Percentiles rank a stretch among this genome's conserved stretches.
These are phyloP conservation scores for Cotesia congregata DNA, from an alignment of 2,888 invertebrate species.

Conservation along the genomic window DNA sequence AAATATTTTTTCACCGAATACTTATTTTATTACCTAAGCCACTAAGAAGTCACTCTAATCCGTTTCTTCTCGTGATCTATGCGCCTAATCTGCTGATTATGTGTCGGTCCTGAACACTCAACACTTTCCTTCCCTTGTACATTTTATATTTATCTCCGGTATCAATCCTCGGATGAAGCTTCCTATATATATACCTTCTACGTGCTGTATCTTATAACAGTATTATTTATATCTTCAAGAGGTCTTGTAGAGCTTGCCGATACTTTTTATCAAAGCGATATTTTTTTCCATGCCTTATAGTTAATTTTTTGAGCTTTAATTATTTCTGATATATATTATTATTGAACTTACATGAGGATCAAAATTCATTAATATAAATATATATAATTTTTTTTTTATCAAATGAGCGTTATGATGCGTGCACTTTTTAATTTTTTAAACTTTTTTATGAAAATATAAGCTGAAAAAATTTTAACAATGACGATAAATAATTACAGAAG, in stretches of 20 bases:
- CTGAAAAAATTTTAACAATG: too few species aligned
- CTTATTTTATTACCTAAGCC: background rate
- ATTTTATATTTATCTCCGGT: background rate
- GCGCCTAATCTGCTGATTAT: too few species aligned
- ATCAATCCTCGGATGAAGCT: background rate
- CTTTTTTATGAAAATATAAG: too few species aligned
- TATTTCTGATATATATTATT: too few species aligned
- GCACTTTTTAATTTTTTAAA: too few species aligned
- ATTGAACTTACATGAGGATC: too few species aligned
- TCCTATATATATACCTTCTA: background rate
- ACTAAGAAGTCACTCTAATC: background rate
- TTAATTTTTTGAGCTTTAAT: too few species aligned
- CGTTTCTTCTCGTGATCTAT: background rate
- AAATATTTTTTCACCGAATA: constrained; percentile 4
- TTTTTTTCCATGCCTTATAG: background rate
- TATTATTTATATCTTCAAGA: background rate
- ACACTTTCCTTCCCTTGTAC: background rate
- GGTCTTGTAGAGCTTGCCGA: background rate
- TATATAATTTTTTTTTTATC: too few species aligned
- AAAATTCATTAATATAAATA: too few species aligned
- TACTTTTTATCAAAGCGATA: background rate
- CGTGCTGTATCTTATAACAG: background rate
- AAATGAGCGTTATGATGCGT: too few species aligned
- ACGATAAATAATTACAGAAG: too few species aligned
- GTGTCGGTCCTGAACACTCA: background rate